Base-by-base conservation (phyloP, 2,113 vertebrate genomes). In the Cercocebus atys region DNA sequence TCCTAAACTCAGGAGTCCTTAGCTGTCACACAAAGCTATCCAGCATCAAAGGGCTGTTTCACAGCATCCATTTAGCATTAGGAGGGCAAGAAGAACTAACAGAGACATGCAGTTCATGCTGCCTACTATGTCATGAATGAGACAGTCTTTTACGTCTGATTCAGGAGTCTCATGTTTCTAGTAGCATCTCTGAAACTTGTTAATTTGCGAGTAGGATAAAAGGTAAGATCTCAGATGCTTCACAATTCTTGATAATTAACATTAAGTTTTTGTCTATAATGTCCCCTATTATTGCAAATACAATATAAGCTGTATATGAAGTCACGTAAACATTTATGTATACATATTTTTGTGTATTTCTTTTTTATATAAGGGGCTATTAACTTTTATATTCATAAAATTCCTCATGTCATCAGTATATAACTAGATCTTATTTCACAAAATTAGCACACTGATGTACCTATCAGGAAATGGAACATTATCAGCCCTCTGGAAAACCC, bases 71-170 rank as follows among this genome's bases (percentile, higher is more conserved):
- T 16, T 83, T 38, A 57, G 12, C 20, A 22, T 35, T 52, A 43
- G 43, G 2, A 11, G 23, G 35, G 2, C 6, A 32, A 64, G 5
- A 59, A 18, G 8, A 84, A 35, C 4, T 22, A 35, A 55, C 27
- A 55, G 27, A 47, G n/a, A 13, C 11, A 30, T 13, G 20, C 11
- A 93, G 17, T 32, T n/a, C 16, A 75, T n/a, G 11, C 11, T 45
- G 8, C 0, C 61, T 30, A 25, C 18, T 52, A 20, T 30, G 0
- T 30, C 0, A 22, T 27, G 8, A 38, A 3, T 30, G 16, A 45
- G 22, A 57, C 50, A 82, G 25, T 52, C 11, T 10, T 45, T 23
- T 84, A 11, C 2, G 2, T 25, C 27, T 50, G 64, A 50, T 45
- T 30, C 5, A 55, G 66, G 2, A 43, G 23, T 81, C 66, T 75